Conservation (phyloP, 2,113 vertebrate genomes). For the Etia nguti region DNA sequence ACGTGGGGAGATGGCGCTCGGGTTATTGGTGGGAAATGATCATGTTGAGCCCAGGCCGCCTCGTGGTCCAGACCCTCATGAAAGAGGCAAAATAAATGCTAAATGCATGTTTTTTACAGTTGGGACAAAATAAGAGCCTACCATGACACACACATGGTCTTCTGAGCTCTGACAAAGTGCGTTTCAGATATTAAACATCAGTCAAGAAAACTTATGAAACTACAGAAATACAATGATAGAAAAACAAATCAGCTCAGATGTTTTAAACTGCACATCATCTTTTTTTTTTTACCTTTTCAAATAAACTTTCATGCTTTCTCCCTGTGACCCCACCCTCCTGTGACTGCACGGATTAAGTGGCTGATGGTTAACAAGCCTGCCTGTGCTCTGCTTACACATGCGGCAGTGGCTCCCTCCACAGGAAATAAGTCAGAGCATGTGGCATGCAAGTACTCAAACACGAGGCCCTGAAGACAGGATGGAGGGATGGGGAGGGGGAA, state of each 20-base stretch:
- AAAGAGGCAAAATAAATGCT: slow-evolving; percentile 13
- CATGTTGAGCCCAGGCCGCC: slow-evolving; percentile 17
- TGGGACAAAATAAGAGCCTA: slow-evolving; percentile 1
- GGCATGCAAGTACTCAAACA: slow-evolving; percentile 19
- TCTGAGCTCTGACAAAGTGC: not conserved
- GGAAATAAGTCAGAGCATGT: slow-evolving; percentile 60
- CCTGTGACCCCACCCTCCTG: not conserved
- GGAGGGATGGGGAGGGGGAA: not conserved
- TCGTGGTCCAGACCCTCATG: slow-evolving; percentile 40
- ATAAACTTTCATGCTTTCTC: not conserved
- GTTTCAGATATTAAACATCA: not conserved
- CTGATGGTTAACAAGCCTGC: slow-evolving; percentile 23
- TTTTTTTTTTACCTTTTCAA: not conserved
- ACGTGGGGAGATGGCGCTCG: slow-evolving; percentile 7
- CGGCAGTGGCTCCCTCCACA: slow-evolving; percentile 9
- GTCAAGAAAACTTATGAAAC: not conserved
- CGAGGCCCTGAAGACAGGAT: slow-evolving; percentile 25
- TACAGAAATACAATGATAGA: not conserved
- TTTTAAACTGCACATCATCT: not conserved
- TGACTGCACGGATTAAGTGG: not conserved
- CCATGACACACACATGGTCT: not conserved
- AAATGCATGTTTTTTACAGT: slow-evolving; percentile 17
- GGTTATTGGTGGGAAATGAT: slow-evolving; percentile 54
- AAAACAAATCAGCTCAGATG: not conserved
- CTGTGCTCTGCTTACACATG: not conserved